Conservation (phyloP, 2,113 vertebrate genomes). For the Hypanus sabinus region DNA sequence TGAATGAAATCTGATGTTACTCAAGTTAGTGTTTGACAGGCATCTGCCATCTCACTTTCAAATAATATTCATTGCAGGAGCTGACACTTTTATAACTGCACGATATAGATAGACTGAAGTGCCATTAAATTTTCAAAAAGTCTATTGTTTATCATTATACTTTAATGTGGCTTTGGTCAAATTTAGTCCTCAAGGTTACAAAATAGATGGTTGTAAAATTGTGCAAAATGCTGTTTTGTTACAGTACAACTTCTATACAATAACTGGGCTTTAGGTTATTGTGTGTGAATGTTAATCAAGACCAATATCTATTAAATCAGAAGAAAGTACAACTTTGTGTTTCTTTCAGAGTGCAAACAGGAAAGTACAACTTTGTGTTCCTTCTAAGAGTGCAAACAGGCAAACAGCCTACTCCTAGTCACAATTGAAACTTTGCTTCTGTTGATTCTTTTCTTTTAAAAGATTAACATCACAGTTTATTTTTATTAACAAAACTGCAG, state of each 20-base stretch:
- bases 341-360: slow-evolving; percentile 9
- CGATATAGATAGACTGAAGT: not conserved
- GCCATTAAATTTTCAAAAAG: not conserved
- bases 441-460: not conserved
- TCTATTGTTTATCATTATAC: not conserved
- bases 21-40: not conserved
- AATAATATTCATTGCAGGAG: not conserved
- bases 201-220: not conserved
- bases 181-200: not conserved
- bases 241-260: not conserved
- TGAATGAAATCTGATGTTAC: not conserved
- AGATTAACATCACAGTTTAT: not conserved
- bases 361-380: not conserved
- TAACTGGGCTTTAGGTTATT: not conserved
- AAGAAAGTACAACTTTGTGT: not conserved
- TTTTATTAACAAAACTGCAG: not conserved
- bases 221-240: not conserved
- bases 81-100: not conserved
- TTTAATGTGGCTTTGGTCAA: not conserved
- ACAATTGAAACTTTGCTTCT: not conserved
- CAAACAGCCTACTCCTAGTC: not conserved
- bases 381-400: not conserved
- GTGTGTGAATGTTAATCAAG: not conserved
- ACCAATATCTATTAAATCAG: not conserved
- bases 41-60: not conserved